Evolutionary conservation across 2,888 invertebrate species (phyloP).

Genomic region (Blera fallax): DNA sequence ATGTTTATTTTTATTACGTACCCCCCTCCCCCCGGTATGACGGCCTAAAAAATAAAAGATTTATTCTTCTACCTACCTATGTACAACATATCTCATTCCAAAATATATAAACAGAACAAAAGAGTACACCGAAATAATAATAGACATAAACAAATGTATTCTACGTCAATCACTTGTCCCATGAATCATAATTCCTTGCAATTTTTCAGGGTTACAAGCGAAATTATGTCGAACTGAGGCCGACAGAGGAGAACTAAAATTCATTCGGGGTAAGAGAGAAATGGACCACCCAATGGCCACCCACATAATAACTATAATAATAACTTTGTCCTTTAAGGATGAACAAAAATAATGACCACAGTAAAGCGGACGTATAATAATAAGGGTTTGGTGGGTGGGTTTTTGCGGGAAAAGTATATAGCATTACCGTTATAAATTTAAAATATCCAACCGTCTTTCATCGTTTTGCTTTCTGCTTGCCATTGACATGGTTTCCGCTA

Average conservation of each 20-base stretch:
- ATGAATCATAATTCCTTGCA: slow-evolving; percentile 66
- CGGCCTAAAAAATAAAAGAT: no score
- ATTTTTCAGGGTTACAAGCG: slow-evolving; percentile 67
- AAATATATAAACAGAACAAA: slow-evolving; percentile 6
- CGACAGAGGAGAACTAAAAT: slow-evolving; percentile 25
- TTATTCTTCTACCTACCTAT: no score
- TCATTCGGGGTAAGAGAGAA: slow-evolving; percentile 16
- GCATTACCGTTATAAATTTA: slow-evolving; percentile 58
- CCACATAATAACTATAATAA: slow-evolving; percentile 44
- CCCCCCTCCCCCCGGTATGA: not conserved
- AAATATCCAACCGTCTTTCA: slow-evolving; percentile 55
- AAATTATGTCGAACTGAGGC: slow-evolving; percentile 47
- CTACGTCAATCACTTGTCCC: slow-evolving; percentile 65
- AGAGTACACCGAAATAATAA: not conserved
- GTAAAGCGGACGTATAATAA: slow-evolving; percentile 38
- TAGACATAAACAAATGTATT: slow-evolving; percentile 41
- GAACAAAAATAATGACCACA: slow-evolving; percentile 63
- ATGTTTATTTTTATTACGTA: not conserved
- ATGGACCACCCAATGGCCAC: not conserved
- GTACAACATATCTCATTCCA: not conserved
- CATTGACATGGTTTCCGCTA: slow-evolving; percentile 58
- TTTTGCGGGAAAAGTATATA: slow-evolving; percentile 1
- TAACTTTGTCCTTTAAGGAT: slow-evolving; percentile 61
- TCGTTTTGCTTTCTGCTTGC: slow-evolving; percentile 34
- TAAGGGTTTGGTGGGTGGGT: not conserved